phyloP scores from a whole-genome alignment of 2,113 vertebrate species.

The Anoplopoma fimbria region DNA sequence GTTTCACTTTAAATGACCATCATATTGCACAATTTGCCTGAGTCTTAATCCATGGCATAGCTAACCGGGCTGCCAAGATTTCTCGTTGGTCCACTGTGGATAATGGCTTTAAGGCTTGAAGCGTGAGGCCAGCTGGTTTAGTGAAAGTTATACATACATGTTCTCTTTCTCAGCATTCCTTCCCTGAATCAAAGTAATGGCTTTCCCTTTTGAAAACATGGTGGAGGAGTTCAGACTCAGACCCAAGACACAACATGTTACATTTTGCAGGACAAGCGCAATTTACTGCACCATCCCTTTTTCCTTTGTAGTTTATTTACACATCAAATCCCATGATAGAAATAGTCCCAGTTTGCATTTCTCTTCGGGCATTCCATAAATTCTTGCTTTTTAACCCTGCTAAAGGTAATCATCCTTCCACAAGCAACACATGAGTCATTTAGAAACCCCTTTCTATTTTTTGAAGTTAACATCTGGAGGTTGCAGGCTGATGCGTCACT shows the following conservation, averaged over 20 bases:
- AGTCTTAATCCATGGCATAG: slow-evolving; percentile 40
- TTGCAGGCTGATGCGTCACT: slow-evolving; percentile 27
- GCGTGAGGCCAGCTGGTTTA: slow-evolving; percentile 26
- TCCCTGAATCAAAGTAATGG: slow-evolving; percentile 47
- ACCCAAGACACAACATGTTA: slow-evolving; percentile 31
- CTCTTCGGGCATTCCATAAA: slow-evolving; percentile 42
- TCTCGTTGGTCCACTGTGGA: slow-evolving; percentile 46
- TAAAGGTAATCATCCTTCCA: slow-evolving; percentile 37
- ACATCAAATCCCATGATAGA: slow-evolving; percentile 40
- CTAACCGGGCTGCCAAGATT: slow-evolving; percentile 44
- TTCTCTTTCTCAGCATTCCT: slow-evolving; percentile 13
- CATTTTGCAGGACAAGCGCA: slow-evolving; percentile 24
- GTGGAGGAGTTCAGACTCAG: slow-evolving; percentile 29
- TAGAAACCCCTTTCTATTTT: slow-evolving; percentile 2
- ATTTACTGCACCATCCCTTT: slow-evolving; percentile 3
- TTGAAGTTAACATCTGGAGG: slow-evolving; percentile 37
- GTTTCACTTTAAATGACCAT: background rate
- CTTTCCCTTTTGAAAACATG: slow-evolving; percentile 44
- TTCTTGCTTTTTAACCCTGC: slow-evolving; percentile 25
- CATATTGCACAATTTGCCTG: slow-evolving; percentile 14
- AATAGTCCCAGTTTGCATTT: slow-evolving; percentile 41
- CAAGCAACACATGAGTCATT: slow-evolving; percentile 33
- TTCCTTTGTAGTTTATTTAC: slow-evolving; percentile 66
- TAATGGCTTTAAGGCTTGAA: slow-evolving; percentile 53
- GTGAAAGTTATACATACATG: slow-evolving; percentile 33